Percentiles rank a stretch among this genome's conserved stretches.
Evolutionary conservation across 2,888 invertebrate species (phyloP).

Genomic region (Amaurobius ferox): DNA sequence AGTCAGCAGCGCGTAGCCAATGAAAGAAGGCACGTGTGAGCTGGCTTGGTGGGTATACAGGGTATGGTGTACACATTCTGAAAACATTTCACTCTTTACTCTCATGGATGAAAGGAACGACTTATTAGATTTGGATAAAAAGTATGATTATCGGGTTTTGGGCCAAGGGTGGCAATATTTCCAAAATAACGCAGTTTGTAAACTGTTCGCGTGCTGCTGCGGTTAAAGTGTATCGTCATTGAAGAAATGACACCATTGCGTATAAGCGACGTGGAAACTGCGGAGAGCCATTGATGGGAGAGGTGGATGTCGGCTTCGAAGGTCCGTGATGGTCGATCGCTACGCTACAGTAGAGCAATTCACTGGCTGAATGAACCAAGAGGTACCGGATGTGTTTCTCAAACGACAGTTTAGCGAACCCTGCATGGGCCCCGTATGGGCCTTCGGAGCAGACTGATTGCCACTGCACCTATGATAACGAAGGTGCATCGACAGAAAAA

Average conservation of each 20-base stretch:
- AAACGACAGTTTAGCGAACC: conserved; percentile 3
- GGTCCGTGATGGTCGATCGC: neutral
- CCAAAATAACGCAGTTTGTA: neutral
- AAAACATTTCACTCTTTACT: neutral
- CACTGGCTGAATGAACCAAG: neutral
- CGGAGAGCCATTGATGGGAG: neutral
- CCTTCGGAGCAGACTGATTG: neutral
- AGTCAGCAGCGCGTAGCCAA: neutral
- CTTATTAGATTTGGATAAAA: neutral
- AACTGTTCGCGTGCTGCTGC: neutral
- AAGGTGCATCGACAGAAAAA: neutral
- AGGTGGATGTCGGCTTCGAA: neutral
- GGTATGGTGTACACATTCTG: neutral
- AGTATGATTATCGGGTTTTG: too few species aligned
- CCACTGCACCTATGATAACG: neutral
- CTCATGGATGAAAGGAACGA: neutral
- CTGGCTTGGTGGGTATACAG: neutral
- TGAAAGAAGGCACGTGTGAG: neutral
- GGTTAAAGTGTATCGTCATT: too few species aligned
- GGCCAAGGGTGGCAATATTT: too few species aligned
- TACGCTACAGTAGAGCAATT: neutral
- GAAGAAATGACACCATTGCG: too few species aligned
- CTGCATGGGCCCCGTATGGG: neutral
- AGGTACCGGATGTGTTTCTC: neutral
- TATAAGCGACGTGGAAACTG: neutral